Percentiles rank a stretch among this genome's conserved stretches.
Conservation (phyloP, 37 sponge, comb jelly and placozoan genomes). For the Axinella damicornis region DNA sequence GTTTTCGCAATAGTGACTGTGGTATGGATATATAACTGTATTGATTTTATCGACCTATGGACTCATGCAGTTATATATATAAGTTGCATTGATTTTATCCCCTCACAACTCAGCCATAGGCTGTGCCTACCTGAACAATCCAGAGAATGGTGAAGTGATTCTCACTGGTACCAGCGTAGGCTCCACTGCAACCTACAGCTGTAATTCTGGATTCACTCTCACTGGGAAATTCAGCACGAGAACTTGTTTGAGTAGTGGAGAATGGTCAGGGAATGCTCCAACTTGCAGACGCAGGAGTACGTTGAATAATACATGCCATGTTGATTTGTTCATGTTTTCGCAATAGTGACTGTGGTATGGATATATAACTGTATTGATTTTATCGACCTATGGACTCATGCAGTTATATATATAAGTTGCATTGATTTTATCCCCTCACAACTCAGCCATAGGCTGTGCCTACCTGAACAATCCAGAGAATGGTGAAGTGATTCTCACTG, state of each 20-base stretch:
- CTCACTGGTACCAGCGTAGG: slow-evolving; percentile 12
- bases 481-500: slow-evolving; percentile 18
- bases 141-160: slow-evolving; percentile 38
- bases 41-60: too few relatives aligned
- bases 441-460: slow-evolving; percentile 18
- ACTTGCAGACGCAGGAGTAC: slow-evolving; percentile 53
- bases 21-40: too few relatives aligned
- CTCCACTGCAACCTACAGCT: slow-evolving; percentile 49
- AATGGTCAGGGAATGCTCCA: slow-evolving; percentile 48
- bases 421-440: background rate
- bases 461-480: slow-evolving; percentile 27
- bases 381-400: too few relatives aligned
- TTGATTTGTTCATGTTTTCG: background rate
- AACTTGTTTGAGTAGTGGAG: slow-evolving; percentile 39
- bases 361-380: too few relatives aligned
- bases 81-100: too few relatives aligned
- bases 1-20: too few relatives aligned
- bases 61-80: too few relatives aligned
- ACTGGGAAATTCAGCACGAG: slow-evolving; percentile 28
- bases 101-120: background rate
- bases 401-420: too few relatives aligned
- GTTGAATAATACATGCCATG: too few relatives aligned
- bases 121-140: slow-evolving; percentile 21
- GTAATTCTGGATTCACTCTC: slow-evolving; percentile 49
- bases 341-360: too few relatives aligned